phyloP scores from a whole-genome alignment of 1,140 invertebrate genomes.

The Thalassaphorura encarpata region DNA sequence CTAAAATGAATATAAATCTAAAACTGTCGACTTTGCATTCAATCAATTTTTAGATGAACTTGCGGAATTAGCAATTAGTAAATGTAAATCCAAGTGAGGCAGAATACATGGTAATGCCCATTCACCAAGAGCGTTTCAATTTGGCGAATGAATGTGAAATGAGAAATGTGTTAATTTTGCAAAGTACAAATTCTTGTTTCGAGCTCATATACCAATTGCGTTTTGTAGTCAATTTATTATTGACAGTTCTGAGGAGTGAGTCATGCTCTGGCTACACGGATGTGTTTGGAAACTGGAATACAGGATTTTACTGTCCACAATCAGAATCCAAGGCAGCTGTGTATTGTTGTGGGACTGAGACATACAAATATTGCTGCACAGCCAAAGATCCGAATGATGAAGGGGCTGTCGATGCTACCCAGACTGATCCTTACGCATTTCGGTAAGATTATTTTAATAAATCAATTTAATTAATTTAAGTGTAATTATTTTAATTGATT shows the following conservation, averaged over 20 bases:
- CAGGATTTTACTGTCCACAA: constrained; percentile 42
- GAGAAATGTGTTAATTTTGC: too few species aligned
- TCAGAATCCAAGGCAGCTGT: constrained; percentile 36
- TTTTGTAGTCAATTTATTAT: too few species aligned
- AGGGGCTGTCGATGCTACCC: background rate
- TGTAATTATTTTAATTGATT: background rate
- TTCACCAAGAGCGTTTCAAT: too few species aligned
- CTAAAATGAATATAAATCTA: too few species aligned
- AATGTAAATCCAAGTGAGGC: too few species aligned
- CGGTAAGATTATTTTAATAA: background rate
- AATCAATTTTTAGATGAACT: too few species aligned
- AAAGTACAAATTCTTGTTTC: too few species aligned
- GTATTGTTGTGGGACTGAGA: constrained; percentile 41
- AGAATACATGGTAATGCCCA: too few species aligned
- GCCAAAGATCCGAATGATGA: constrained; percentile 15
- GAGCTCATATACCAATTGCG: too few species aligned
- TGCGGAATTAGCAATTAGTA: too few species aligned
- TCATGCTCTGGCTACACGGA: constrained; percentile 43
- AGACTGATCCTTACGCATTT: background rate
- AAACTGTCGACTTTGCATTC: too few species aligned
- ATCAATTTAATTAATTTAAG: background rate
- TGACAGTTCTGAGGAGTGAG: constrained; percentile 38
- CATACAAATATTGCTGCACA: constrained; percentile 41
- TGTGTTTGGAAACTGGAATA: constrained; percentile 42
- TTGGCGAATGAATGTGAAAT: too few species aligned